phyloP scores from a whole-genome alignment of 2,797 vertebrate species.

The Knipowitschia caucasica region DNA sequence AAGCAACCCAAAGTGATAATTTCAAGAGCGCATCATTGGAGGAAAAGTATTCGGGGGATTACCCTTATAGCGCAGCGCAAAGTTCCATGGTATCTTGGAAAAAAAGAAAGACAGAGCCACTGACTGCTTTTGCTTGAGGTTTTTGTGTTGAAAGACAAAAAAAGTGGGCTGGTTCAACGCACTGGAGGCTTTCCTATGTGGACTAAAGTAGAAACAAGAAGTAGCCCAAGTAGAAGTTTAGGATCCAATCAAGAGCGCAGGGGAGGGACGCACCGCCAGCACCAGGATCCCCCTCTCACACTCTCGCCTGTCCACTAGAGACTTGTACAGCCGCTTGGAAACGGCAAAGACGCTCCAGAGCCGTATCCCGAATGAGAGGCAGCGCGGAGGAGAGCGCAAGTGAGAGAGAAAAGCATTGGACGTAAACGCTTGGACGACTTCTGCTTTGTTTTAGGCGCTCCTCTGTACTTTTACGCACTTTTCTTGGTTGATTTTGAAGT shows the following conservation, averaged over 20 bases:
- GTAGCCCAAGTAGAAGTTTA: constrained; percentile 60
- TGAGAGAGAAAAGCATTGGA: constrained; percentile 65
- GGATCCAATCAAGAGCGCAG: constrained; percentile 72
- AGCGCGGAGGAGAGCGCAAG: constrained; percentile 40
- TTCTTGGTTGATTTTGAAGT: constrained; percentile 29
- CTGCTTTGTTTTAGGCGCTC: constrained; percentile 26
- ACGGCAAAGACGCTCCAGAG: constrained; percentile 63
- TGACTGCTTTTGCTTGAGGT: constrained; percentile 20
- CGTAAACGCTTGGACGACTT: constrained; percentile 57
- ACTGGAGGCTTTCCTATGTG: constrained; percentile 58
- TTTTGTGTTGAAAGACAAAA: constrained; percentile 50
- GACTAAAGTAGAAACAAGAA: constrained; percentile 39
- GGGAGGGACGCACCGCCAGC: constrained; percentile 72
- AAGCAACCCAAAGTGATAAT: constrained; percentile 55
- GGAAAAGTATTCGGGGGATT: constrained; percentile 21
- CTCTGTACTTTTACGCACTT: constrained; percentile 28
- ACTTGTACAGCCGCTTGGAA: constrained; percentile 66
- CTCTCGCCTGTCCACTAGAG: constrained; percentile 61
- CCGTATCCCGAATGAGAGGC: constrained; percentile 54
- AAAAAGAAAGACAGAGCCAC: constrained; percentile 1
- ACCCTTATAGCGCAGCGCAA: constrained; percentile 4
- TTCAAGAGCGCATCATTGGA: constrained; percentile 54
- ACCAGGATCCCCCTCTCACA: constrained; percentile 60
- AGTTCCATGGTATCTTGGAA: neutral
- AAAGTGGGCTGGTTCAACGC: constrained; percentile 71